Conservation (phyloP, 1,140 invertebrate genomes). For the Agrilus planipennis region DNA sequence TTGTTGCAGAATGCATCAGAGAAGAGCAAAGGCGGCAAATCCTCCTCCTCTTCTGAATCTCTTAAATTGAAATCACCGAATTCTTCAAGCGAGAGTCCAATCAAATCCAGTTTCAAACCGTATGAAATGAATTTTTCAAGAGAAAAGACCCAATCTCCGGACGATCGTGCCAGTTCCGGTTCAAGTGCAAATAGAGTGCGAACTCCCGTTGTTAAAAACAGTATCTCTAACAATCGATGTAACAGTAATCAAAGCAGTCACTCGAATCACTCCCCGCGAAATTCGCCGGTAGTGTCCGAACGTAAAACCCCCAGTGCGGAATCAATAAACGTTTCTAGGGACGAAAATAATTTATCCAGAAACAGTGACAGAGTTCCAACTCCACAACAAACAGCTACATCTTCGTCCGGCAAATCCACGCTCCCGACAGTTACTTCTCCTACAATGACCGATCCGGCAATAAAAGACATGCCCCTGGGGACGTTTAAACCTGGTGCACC, state of each 20-base stretch:
- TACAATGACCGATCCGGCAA: constrained; percentile 43
- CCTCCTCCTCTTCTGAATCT: constrained; percentile 36
- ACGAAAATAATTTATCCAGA: constrained; percentile 34
- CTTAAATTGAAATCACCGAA: constrained; percentile 44
- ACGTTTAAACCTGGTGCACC: constrained; percentile 48
- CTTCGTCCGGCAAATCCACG: constrained; percentile 29
- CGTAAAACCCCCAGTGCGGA: constrained; percentile 37
- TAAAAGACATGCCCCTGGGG: constrained; percentile 50
- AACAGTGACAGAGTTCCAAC: constrained; percentile 6
- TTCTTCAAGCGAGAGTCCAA: constrained; percentile 6
- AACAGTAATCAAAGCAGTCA: constrained; percentile 49
- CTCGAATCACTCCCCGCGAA: constrained; percentile 47
- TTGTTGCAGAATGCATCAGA: constrained; percentile 56
- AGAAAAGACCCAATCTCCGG: constrained; percentile 47
- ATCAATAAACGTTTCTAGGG: constrained; percentile 13
- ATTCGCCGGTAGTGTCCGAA: constrained; percentile 33
- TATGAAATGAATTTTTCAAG: constrained; percentile 47
- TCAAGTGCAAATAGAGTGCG: constrained; percentile 40
- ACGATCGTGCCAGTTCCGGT: constrained; percentile 35
- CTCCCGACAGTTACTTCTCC: constrained; percentile 39
- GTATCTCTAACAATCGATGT: constrained; percentile 37
- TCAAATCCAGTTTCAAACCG: constrained; percentile 55
- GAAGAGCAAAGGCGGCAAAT: constrained; percentile 43
- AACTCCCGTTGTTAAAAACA: constrained; percentile 41
- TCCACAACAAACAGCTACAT: constrained; percentile 17